These are phyloP conservation scores for Zonotrichia leucophrys DNA, from an alignment of 2,113 vertebrate species.

Conservation along the genomic window DNA sequence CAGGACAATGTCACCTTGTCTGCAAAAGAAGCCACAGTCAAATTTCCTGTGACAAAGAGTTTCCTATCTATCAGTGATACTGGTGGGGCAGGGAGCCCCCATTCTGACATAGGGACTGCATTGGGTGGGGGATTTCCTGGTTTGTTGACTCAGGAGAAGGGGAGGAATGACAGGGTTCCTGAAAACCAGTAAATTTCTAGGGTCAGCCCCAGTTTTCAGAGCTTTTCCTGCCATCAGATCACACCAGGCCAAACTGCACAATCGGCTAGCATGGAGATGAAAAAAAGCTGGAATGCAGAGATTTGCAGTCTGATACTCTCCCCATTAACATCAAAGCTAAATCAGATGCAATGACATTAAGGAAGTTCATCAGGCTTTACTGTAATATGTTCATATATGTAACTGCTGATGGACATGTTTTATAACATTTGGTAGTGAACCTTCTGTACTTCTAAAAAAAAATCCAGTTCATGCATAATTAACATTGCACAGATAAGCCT, in stretches of 20 bases:
- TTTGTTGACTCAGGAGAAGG: background rate
- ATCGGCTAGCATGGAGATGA: background rate
- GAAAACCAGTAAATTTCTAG: background rate
- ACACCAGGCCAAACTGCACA: background rate
- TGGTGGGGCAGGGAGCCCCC: background rate
- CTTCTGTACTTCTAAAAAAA: conserved; percentile 14
- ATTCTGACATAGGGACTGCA: background rate
- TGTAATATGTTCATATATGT: conserved; percentile 21
- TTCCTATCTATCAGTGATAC: background rate
- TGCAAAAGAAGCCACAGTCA: conserved; percentile 38
- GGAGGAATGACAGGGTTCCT: background rate
- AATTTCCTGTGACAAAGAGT: background rate
- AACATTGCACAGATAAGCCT: background rate
- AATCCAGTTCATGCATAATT: conserved; percentile 16
- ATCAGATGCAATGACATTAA: conserved; percentile 19
- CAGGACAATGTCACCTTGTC: conserved; percentile 85
- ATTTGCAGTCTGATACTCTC: background rate
- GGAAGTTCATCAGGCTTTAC: conserved; percentile 17
- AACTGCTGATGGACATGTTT: conserved; percentile 24
- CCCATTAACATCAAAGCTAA: background rate
- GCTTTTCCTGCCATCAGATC: background rate
- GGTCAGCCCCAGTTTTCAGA: background rate
- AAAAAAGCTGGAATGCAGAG: background rate
- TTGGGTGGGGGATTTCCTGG: background rate
- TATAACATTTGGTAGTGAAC: conserved; percentile 47